Conservation (phyloP, 2,888 invertebrate genomes). For the Helleia helle region DNA sequence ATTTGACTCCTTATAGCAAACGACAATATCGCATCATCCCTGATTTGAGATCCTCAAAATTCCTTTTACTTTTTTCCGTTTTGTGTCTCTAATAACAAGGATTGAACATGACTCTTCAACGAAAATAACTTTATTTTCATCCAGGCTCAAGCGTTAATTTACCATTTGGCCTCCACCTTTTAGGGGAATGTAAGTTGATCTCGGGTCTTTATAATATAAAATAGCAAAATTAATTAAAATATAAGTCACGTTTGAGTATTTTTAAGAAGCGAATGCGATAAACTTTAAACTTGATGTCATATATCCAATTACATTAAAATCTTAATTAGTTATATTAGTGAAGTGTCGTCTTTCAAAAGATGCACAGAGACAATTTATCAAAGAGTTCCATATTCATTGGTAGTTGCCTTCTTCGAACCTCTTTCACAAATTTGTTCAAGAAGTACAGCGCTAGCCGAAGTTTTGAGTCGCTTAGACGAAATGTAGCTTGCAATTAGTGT, state of each 20-base stretch:
- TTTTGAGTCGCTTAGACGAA: slow-evolving; percentile 65
- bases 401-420: slow-evolving; percentile 48
- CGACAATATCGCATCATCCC: slow-evolving; percentile 51
- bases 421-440: slow-evolving; percentile 56
- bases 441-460: slow-evolving; percentile 49
- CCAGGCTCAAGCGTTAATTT: slow-evolving; percentile 35
- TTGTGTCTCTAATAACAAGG: slow-evolving; percentile 59
- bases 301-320: slow-evolving; percentile 64
- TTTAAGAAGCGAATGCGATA: too few relatives aligned
- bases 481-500: slow-evolving; percentile 69
- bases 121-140: slow-evolving; percentile 62
- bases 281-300: too few relatives aligned
- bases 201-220: slow-evolving; percentile 46
- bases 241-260: not conserved
- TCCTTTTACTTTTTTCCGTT: slow-evolving; percentile 54
- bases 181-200: slow-evolving; percentile 57
- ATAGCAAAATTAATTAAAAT: slow-evolving; percentile 29
- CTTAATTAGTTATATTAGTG: slow-evolving; percentile 69
- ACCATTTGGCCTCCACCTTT: slow-evolving; percentile 27
- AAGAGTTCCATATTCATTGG: slow-evolving; percentile 51
- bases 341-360: slow-evolving; percentile 48
- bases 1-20: slow-evolving; percentile 56
- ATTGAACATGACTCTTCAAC: slow-evolving; percentile 38
- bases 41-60: slow-evolving; percentile 43
- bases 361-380: slow-evolving; percentile 18